These are phyloP conservation scores for Chrosomus eos DNA, from an alignment of 2,797 vertebrate genomes.

Conservation along the genomic window DNA sequence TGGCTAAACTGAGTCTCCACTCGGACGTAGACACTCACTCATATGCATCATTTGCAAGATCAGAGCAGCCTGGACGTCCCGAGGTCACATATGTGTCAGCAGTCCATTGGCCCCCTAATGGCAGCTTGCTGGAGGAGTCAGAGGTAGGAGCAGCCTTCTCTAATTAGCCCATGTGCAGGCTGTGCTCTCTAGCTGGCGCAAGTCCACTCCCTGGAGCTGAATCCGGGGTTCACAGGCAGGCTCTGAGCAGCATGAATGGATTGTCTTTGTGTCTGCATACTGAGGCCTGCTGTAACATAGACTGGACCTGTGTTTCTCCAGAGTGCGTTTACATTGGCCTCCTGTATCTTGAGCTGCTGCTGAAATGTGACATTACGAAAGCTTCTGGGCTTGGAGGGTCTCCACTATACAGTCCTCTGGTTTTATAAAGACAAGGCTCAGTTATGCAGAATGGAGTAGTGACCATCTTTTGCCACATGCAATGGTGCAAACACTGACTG, in stretches of 20 bases:
- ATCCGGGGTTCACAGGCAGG: constrained; percentile 80
- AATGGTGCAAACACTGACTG: not conserved
- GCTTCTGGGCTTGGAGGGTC: constrained; percentile 61
- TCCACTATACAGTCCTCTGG: constrained; percentile 58
- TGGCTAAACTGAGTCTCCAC: constrained; percentile 5
- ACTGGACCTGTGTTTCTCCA: constrained; percentile 74
- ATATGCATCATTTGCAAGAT: constrained; percentile 53
- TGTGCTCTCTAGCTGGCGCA: constrained; percentile 67
- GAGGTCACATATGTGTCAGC: constrained; percentile 66
- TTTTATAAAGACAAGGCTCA: constrained; percentile 59
- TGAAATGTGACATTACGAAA: constrained; percentile 74
- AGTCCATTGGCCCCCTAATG: constrained; percentile 71
- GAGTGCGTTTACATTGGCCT: constrained; percentile 80
- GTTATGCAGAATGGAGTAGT: constrained; percentile 16
- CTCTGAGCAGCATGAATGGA: constrained; percentile 79
- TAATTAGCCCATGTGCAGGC: constrained; percentile 76
- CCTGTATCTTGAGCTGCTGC: constrained; percentile 70
- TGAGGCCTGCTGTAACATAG: constrained; percentile 81
- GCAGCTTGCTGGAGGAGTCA: constrained; percentile 67
- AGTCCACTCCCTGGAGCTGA: constrained; percentile 78
- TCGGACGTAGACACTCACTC: not conserved
- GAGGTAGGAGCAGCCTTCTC: constrained; percentile 69
- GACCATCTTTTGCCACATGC: constrained; percentile 15
- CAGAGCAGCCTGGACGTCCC: constrained; percentile 57
- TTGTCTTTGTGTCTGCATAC: constrained; percentile 82